Conservation (phyloP, 2,888 invertebrate species). For the Drosophila vallismaia region DNA sequence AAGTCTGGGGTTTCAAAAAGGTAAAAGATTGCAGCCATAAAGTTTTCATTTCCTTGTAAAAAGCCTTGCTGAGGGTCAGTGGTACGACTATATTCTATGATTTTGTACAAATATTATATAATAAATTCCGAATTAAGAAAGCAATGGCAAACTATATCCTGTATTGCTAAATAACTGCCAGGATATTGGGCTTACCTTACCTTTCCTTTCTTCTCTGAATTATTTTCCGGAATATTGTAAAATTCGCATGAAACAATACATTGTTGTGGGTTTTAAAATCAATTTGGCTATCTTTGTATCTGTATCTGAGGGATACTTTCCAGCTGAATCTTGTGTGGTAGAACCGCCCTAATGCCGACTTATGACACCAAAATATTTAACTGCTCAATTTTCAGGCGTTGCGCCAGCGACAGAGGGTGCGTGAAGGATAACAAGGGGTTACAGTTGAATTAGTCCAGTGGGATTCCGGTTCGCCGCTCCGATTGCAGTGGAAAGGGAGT, state of each 20-base stretch:
- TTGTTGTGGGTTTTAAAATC: constrained; percentile 40
- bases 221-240: not conserved
- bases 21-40: not conserved
- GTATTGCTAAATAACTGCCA: too few relatives aligned
- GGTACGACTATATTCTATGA: too few relatives aligned
- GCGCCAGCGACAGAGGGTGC: constrained; percentile 45
- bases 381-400: constrained; percentile 80
- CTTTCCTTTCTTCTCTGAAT: not conserved
- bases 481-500: not conserved
- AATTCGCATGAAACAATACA: not conserved
- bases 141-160: too few relatives aligned
- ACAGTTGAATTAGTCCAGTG: constrained; percentile 82
- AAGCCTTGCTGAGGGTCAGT: too few relatives aligned
- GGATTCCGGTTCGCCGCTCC: constrained; percentile 65
- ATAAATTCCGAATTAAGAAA: too few relatives aligned
- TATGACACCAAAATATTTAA: constrained; percentile 83
- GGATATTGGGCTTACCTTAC: not conserved
- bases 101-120: too few relatives aligned
- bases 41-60: too few relatives aligned
- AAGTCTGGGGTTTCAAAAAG: not conserved
- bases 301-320: constrained; percentile 10
- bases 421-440: constrained; percentile 69
- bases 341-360: constrained; percentile 76
- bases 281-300: constrained; percentile 26
- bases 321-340: constrained; percentile 1